Evolutionary conservation across 2,888 invertebrate genomes (phyloP).

Genomic region (Caenorhabditis sp.): DNA sequence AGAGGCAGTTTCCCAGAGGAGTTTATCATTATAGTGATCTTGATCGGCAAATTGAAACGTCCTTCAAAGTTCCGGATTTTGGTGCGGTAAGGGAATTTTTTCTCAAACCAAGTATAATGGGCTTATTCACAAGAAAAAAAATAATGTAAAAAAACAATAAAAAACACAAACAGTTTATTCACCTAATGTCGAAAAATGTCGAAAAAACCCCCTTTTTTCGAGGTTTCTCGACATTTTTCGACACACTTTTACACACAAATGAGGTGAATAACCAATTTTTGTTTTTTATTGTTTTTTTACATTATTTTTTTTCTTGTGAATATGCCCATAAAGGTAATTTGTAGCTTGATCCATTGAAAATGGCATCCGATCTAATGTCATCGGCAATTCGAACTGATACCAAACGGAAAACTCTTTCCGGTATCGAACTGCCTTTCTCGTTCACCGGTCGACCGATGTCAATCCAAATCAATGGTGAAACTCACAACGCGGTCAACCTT

Average conservation of each 20-base stretch:
- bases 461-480: conserved; percentile 33
- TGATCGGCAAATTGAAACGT: conserved; percentile 35
- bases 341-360: conserved; percentile 44
- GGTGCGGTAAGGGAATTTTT: conserved; percentile 28
- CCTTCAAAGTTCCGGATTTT: conserved; percentile 45
- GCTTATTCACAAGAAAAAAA: background rate
- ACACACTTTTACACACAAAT: too few relatives aligned
- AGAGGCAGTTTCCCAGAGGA: conserved; percentile 30
- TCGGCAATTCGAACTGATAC: conserved; percentile 43
- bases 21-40: conserved; percentile 48
- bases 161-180: background rate
- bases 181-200: too few relatives aligned
- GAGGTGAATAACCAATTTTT: too few relatives aligned
- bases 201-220: too few relatives aligned
- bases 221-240: too few relatives aligned
- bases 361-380: conserved; percentile 44
- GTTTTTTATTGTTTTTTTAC: too few relatives aligned
- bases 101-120: background rate
- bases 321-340: background rate
- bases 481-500: conserved; percentile 28
- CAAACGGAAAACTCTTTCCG: conserved; percentile 41
- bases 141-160: background rate
- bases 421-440: conserved; percentile 45
- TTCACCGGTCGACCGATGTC: conserved; percentile 42
- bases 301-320: background rate